A percentile compares a stretch with the other conserved stretches of the same genome.
These are phyloP conservation scores for Drosophila eugracilis DNA, from an alignment of 1,140 invertebrate species.

Conservation along the genomic window DNA sequence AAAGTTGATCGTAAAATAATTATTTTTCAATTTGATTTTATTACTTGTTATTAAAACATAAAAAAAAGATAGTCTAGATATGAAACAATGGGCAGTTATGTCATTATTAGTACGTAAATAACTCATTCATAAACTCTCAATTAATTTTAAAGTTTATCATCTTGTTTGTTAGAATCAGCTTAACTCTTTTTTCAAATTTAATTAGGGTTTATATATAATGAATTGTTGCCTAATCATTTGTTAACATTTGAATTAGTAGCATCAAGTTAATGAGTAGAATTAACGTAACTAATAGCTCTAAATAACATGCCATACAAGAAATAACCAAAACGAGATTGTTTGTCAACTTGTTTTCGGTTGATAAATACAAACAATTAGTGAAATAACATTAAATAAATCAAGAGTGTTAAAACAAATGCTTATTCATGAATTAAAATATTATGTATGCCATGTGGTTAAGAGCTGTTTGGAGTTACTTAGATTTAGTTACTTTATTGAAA, in stretches of 20 bases:
- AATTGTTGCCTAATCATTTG: conserved; percentile 21
- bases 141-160: background rate
- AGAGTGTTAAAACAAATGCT: background rate
- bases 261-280: conserved; percentile 23
- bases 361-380: conserved; percentile 22
- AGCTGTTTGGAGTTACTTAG: too few species aligned
- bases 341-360: conserved; percentile 20
- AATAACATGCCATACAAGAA: conserved; percentile 8
- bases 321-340: background rate
- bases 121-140: background rate
- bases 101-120: too few species aligned
- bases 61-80: too few species aligned
- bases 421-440: background rate
- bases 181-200: conserved; percentile 3
- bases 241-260: conserved; percentile 16
- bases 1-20: background rate
- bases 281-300: conserved; percentile 30
- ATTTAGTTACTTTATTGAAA: too few species aligned
- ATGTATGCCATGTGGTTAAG: too few species aligned
- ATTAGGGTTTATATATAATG: conserved; percentile 24
- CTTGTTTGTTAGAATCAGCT: background rate
- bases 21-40: background rate
- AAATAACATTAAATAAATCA: conserved; percentile 5
- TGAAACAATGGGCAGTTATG: too few species aligned
- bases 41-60: too few species aligned